A percentile compares a stretch with the other conserved stretches of the same genome.
Evolutionary conservation across 1,140 invertebrate genomes (phyloP).

Genomic region (Megalonaias nervosa): DNA sequence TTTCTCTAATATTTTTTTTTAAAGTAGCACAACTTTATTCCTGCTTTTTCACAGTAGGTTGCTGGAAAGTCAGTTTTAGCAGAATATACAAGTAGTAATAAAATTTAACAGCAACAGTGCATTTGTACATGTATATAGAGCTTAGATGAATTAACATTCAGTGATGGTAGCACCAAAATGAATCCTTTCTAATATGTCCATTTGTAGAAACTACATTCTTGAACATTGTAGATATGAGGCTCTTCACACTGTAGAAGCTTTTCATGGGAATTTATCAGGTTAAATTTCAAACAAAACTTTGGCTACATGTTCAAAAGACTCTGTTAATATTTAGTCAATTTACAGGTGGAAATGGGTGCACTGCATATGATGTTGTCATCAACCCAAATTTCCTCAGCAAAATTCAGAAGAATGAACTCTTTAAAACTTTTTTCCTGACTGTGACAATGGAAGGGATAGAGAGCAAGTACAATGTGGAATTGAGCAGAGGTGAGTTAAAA

Average conservation of each 20-base stretch:
- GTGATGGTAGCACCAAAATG: too few species aligned
- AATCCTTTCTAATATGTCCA: too few species aligned
- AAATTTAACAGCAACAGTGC: too few species aligned
- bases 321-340: constrained; percentile 16
- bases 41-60: too few species aligned
- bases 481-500: constrained; percentile 74
- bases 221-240: too few species aligned
- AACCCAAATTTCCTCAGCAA: constrained; percentile 79
- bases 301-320: not conserved
- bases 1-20: too few species aligned
- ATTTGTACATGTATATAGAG: too few species aligned
- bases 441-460: constrained; percentile 83
- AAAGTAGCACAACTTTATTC: too few species aligned
- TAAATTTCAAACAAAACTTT: not conserved
- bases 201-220: too few species aligned
- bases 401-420: constrained; percentile 78
- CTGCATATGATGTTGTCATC: constrained; percentile 85
- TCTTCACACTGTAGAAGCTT: not conserved
- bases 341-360: constrained; percentile 77
- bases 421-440: constrained; percentile 83
- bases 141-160: too few species aligned
- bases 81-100: too few species aligned
- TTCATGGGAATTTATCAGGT: not conserved
- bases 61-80: too few species aligned
- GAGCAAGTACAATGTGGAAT: constrained; percentile 81